Percentiles rank a stretch among this genome's conserved stretches.
Evolutionary conservation across 2,797 vertebrate species (phyloP).

Genomic region (Danio tinwini): DNA sequence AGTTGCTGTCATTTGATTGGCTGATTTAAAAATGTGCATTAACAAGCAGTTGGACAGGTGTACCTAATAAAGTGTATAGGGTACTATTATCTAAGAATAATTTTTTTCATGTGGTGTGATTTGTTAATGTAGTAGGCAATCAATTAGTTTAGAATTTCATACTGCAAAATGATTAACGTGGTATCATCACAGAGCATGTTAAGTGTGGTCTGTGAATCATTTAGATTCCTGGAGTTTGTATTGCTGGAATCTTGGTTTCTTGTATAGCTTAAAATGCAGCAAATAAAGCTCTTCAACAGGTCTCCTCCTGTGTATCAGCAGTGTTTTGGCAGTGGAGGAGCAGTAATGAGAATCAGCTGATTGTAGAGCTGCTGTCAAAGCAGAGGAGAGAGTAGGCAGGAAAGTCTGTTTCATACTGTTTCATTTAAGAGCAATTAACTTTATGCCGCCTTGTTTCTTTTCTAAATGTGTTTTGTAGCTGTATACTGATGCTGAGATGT

Average conservation of each 20-base stretch:
- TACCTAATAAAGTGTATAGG: no score
- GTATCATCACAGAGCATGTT: background rate
- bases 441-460: background rate
- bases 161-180: background rate
- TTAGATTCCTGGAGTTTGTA: background rate
- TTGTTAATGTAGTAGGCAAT: no score
- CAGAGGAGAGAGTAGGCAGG: background rate
- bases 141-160: no score
- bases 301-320: background rate
- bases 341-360: constrained; percentile 3
- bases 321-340: background rate
- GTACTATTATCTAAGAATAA: no score
- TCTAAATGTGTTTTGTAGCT: background rate
- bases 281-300: background rate
- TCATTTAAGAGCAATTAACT: background rate
- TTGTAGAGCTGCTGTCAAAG: constrained; percentile 5
- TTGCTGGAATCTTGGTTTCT: background rate
- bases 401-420: background rate
- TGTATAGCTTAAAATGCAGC: background rate
- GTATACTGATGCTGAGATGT: background rate
- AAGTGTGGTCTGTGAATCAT: background rate
- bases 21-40: no score
- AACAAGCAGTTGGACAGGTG: no score
- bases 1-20: no score
- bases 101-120: no score